Conservation (phyloP, 2,888 invertebrate genomes). For the Drosophila barbarae region DNA sequence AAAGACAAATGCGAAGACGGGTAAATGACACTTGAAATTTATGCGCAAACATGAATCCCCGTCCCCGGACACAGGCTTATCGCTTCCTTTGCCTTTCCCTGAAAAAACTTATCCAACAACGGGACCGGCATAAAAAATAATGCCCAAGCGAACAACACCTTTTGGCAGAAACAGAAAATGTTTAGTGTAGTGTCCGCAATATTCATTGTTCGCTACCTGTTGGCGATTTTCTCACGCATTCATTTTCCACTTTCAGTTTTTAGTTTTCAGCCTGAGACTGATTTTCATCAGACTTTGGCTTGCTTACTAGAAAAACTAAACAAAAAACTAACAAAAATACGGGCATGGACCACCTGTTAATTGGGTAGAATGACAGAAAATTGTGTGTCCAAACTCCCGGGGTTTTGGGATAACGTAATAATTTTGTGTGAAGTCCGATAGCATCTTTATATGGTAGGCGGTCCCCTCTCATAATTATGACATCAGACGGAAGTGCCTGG, state of each 20-base stretch:
- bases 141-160: constrained; percentile 39
- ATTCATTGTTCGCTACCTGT: constrained; percentile 37
- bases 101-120: constrained; percentile 52
- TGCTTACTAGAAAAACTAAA: constrained; percentile 23
- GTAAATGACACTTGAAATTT: constrained; percentile 74
- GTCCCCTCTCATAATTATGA: constrained; percentile 56
- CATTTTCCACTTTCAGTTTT: constrained; percentile 71
- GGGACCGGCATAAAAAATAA: constrained; percentile 64
- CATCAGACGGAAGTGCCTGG: constrained; percentile 59
- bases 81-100: constrained; percentile 50
- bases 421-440: constrained; percentile 67
- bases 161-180: constrained; percentile 52
- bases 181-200: constrained; percentile 41
- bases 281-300: constrained; percentile 65
- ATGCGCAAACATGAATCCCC: constrained; percentile 63
- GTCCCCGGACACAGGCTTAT: constrained; percentile 46
- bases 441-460: constrained; percentile 59
- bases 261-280: constrained; percentile 36
- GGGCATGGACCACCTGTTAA: constrained; percentile 51
- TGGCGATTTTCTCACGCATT: constrained; percentile 67
- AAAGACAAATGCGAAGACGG: constrained; percentile 58
- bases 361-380: constrained; percentile 53
- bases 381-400: constrained; percentile 28
- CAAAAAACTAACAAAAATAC: constrained; percentile 11
- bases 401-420: constrained; percentile 53